These are phyloP conservation scores for Solenopsis invicta DNA, from an alignment of 1,140 invertebrate species.

Conservation along the genomic window DNA sequence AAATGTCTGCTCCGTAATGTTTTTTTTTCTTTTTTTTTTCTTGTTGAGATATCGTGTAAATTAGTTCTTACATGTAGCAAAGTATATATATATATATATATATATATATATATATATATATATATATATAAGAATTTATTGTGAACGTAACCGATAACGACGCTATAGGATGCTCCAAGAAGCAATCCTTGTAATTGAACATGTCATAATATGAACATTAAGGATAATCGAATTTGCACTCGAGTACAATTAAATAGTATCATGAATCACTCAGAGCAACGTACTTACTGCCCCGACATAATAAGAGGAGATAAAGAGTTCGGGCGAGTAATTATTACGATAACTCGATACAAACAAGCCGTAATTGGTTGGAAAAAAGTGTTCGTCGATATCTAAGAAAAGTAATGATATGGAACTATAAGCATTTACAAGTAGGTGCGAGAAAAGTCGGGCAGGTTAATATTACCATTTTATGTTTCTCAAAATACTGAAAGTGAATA, in stretches of 20 bases:
- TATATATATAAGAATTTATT: slow-evolving; percentile 79
- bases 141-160: slow-evolving; percentile 75
- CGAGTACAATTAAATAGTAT: slow-evolving; percentile 84
- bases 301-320: slow-evolving; percentile 37
- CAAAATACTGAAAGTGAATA: slow-evolving; percentile 73
- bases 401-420: slow-evolving; percentile 72
- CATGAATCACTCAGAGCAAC: slow-evolving; percentile 79
- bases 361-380: slow-evolving; percentile 67
- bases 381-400: slow-evolving; percentile 73
- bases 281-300: slow-evolving; percentile 82
- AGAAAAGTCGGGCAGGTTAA: slow-evolving; percentile 62
- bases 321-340: slow-evolving; percentile 57
- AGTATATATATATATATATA: slow-evolving; percentile 78
- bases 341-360: slow-evolving; percentile 61
- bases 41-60: slow-evolving; percentile 86
- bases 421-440: slow-evolving; percentile 78
- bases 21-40: slow-evolving; percentile 82
- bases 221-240: slow-evolving; percentile 81
- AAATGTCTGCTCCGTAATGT: slow-evolving; percentile 85
- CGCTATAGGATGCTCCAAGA: slow-evolving; percentile 65
- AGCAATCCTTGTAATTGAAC: slow-evolving; percentile 67
- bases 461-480: slow-evolving; percentile 65
- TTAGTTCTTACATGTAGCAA: slow-evolving; percentile 75
- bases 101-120: too few relatives aligned
- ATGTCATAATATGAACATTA: slow-evolving; percentile 69